Percentiles rank a stretch among this genome's conserved stretches.
Conservation (phyloP, 2,113 vertebrate species). For the Lagenorhynchus albirostris region DNA sequence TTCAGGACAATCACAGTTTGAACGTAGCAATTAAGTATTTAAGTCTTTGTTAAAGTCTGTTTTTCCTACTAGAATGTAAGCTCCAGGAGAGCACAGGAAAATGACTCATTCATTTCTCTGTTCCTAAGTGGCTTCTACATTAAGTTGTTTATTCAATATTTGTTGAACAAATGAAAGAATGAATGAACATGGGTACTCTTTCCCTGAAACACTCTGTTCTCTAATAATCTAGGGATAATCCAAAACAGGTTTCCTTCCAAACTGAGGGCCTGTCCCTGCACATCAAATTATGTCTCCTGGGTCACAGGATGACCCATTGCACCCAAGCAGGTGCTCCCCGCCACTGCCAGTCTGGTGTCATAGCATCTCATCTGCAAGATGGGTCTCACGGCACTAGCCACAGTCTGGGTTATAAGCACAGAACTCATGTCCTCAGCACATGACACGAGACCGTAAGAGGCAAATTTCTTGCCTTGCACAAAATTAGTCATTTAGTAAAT, state of each 20-base stretch:
- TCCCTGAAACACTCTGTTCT: not conserved
- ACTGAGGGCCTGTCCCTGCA: not conserved
- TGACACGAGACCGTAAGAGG: not conserved
- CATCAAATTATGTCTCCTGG: not conserved
- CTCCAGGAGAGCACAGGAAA: not conserved
- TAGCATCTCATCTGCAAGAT: not conserved
- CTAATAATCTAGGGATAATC: not conserved
- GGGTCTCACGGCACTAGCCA: not conserved
- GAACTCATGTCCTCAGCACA: not conserved
- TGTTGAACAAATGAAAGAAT: not conserved
- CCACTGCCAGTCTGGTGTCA: not conserved
- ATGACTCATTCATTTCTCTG: not conserved
- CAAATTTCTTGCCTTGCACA: not conserved
- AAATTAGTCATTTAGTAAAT: not conserved
- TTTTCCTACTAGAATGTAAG: not conserved
- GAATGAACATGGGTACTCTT: not conserved
- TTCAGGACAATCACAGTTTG: not conserved
- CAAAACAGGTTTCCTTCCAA: not conserved
- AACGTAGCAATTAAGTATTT: not conserved
- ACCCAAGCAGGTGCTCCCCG: accelerated
- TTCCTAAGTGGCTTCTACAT: not conserved
- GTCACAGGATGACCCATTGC: not conserved
- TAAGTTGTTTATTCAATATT: not conserved
- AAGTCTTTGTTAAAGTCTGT: not conserved
- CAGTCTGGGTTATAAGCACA: not conserved